These are phyloP conservation scores for Hydriomena furcata DNA, from an alignment of 2,888 invertebrate genomes.

Conservation along the genomic window DNA sequence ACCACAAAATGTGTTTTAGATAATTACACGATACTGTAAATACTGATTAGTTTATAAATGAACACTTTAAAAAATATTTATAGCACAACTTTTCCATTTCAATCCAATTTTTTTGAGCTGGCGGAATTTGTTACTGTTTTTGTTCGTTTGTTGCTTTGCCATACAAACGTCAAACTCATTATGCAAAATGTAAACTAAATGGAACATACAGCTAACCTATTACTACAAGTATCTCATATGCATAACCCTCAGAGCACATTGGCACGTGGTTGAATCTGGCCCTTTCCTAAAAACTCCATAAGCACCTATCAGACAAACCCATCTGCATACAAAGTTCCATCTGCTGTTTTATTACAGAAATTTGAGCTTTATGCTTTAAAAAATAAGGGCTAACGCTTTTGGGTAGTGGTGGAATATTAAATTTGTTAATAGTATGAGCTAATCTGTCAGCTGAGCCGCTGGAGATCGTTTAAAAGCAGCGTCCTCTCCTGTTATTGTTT, in stretches of 20 bases:
- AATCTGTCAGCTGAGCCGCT: conserved; percentile 81
- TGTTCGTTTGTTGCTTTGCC: background rate
- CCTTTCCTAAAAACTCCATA: conserved; percentile 75
- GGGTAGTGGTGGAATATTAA: conserved; percentile 39
- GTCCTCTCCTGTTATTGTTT: conserved; percentile 79
- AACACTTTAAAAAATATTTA: no score
- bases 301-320: conserved; percentile 69
- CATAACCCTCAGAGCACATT: conserved; percentile 54
- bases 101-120: no score
- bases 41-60: no score
- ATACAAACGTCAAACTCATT: conserved; percentile 21
- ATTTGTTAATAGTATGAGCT: conserved; percentile 67
- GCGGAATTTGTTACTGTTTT: no score
- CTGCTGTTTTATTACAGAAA: conserved; percentile 24
- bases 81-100: no score
- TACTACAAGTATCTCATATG: conserved; percentile 27
- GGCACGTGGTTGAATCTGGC: conserved; percentile 67
- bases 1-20: no score
- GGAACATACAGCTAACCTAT: conserved; percentile 39
- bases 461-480: conserved; percentile 80
- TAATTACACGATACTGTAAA: no score
- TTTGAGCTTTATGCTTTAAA: conserved; percentile 34
- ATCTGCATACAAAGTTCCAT: conserved; percentile 51
- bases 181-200: conserved; percentile 37
- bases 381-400: conserved; percentile 24